These are phyloP conservation scores for Aromia moschata DNA, from an alignment of 2,888 invertebrate species.

Conservation along the genomic window DNA sequence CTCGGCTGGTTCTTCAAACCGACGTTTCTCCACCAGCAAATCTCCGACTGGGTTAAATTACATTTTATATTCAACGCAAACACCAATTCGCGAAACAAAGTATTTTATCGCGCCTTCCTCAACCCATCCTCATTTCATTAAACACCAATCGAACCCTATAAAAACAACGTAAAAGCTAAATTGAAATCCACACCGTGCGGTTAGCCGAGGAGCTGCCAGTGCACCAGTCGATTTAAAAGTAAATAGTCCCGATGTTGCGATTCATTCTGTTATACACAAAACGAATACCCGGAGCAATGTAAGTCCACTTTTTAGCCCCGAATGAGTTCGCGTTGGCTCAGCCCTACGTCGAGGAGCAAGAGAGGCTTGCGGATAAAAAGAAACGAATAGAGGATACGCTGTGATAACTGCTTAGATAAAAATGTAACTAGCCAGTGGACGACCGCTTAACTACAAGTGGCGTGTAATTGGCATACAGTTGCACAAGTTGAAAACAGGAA, in stretches of 20 bases:
- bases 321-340: not conserved
- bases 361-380: not conserved
- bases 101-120: constrained; percentile 31
- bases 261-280: constrained; percentile 18
- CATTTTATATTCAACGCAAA: constrained; percentile 21
- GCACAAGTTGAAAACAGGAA: constrained; percentile 20
- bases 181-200: constrained; percentile 26
- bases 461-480: constrained; percentile 24
- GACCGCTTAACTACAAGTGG: constrained; percentile 15
- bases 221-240: constrained; percentile 12
- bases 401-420: constrained; percentile 24
- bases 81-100: constrained; percentile 30
- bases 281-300: constrained; percentile 9
- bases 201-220: constrained; percentile 9
- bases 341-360: constrained; percentile 21
- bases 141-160: constrained; percentile 35
- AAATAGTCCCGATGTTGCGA: constrained; percentile 21
- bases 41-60: not conserved
- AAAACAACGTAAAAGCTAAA: constrained; percentile 32
- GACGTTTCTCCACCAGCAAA: not conserved
- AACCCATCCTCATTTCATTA: constrained; percentile 36
- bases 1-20: not conserved
- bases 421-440: constrained; percentile 26
- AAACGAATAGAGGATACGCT: constrained; percentile 11
- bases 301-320: constrained; percentile 11